Conservation (phyloP, 2,888 invertebrate genomes). For the Emesis furor region DNA sequence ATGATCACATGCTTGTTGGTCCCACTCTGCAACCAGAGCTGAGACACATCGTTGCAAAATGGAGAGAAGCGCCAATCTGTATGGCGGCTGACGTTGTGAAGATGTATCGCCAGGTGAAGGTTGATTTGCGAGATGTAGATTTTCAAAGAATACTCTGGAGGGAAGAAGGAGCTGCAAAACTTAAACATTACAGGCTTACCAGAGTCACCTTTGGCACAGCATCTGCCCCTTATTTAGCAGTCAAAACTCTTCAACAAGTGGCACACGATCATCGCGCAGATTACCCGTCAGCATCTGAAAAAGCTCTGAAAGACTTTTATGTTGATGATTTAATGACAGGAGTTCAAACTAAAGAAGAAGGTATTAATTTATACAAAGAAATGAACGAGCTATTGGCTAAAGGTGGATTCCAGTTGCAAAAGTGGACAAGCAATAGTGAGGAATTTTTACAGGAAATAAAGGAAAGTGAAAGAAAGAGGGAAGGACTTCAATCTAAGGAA, state of each 20-base stretch:
- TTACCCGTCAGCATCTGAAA: background rate
- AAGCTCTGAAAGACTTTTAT: background rate
- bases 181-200: background rate
- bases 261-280: background rate
- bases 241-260: background rate
- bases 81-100: constrained; percentile 54
- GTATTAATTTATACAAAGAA: too few species aligned
- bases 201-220: background rate
- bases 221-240: background rate
- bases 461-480: too few species aligned
- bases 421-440: too few species aligned
- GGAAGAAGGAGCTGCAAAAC: constrained; percentile 46
- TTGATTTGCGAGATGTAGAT: constrained; percentile 48
- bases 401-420: too few species aligned
- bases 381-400: too few species aligned
- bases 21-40: constrained; percentile 59
- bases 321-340: background rate
- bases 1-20: constrained; percentile 30
- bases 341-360: too few species aligned
- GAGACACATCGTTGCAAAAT: constrained; percentile 49
- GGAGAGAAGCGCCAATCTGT: constrained; percentile 47
- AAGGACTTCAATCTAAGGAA: too few species aligned
- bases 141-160: constrained; percentile 49
- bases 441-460: too few species aligned
- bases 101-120: constrained; percentile 61